phyloP scores from a whole-genome alignment of 2,113 vertebrate species.

The Symphodus melops region DNA sequence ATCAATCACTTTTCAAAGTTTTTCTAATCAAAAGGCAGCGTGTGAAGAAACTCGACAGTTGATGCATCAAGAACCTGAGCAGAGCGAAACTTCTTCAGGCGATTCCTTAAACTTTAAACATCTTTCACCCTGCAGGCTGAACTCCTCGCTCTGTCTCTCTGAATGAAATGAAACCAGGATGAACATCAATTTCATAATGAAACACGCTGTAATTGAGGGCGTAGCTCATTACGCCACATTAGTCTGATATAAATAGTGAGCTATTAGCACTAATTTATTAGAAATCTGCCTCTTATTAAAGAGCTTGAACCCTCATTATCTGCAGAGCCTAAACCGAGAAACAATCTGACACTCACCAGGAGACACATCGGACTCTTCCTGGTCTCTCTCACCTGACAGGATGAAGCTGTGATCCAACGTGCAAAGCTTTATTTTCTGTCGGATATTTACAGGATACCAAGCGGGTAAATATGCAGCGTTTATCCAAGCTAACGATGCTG shows the following conservation, averaged over 20 bases:
- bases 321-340: conserved; percentile 3
- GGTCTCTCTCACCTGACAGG: not conserved
- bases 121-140: conserved; percentile 34
- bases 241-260: conserved; percentile 66
- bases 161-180: conserved; percentile 35
- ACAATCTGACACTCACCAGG: conserved; percentile 14
- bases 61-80: not conserved
- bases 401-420: not conserved
- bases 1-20: not conserved
- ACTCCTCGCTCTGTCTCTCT: not conserved
- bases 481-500: not conserved
- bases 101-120: conserved; percentile 24
- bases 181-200: conserved; percentile 47
- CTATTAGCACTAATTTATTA: conserved; percentile 58
- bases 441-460: not conserved
- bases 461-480: not conserved
- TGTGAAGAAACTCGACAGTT: not conserved
- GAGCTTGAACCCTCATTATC: conserved; percentile 27
- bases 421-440: not conserved
- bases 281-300: conserved; percentile 50
- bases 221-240: conserved; percentile 60
- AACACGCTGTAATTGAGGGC: conserved; percentile 44
- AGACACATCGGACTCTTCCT: not conserved
- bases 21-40: not conserved
- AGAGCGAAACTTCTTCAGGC: conserved; percentile 23